Percentiles rank a stretch among this genome's conserved stretches.
These are phyloP conservation scores for Pandion haliaetus DNA, from an alignment of 2,113 vertebrate species.

Conservation along the genomic window DNA sequence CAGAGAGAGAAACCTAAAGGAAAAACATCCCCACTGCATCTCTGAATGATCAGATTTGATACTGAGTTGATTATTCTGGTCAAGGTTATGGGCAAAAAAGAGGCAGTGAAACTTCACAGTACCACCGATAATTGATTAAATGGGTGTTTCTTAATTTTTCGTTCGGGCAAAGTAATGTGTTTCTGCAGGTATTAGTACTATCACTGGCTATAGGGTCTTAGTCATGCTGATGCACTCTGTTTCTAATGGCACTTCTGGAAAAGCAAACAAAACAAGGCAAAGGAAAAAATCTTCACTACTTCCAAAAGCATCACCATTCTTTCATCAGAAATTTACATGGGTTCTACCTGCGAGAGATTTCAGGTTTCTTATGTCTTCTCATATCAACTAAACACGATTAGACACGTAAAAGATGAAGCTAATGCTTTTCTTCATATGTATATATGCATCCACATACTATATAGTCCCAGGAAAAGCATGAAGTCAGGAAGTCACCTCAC, in stretches of 20 bases:
- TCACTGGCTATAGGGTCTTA: not conserved
- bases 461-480: not conserved
- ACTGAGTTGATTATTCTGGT: not conserved
- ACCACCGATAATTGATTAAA: not conserved
- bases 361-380: not conserved
- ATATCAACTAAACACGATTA: not conserved
- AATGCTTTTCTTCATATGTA: not conserved
- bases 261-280: not conserved
- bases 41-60: not conserved
- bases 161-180: not conserved
- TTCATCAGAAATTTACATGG: not conserved
- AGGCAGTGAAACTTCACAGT: not conserved
- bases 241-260: not conserved
- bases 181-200: not conserved
- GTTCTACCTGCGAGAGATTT: not conserved
- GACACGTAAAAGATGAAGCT: not conserved
- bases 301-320: not conserved
- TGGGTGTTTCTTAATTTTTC: not conserved
- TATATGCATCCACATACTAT: not conserved
- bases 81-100: not conserved
- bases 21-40: not conserved
- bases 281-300: not conserved
- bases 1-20: not conserved
- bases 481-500: not conserved
- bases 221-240: not conserved